Percentiles rank a stretch among this genome's conserved stretches.
Evolutionary conservation across 2,113 vertebrate species (phyloP).

Genomic region (Struthio camelus): DNA sequence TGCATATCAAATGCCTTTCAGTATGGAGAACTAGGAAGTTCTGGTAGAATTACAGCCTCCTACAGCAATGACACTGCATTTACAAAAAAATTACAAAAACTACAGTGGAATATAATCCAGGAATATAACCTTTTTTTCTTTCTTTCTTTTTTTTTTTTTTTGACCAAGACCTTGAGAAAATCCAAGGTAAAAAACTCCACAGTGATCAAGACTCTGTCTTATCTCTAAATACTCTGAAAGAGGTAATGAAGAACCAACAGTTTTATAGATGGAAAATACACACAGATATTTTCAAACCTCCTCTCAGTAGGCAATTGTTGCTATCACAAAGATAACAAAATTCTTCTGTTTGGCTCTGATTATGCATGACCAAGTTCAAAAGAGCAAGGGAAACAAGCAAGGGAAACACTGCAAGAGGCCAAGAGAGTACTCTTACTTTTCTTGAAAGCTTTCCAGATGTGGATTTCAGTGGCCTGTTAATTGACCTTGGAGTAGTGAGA

Average conservation of each 20-base stretch:
- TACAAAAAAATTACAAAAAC: not conserved
- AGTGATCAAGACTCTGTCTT: not conserved
- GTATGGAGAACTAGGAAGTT: not conserved
- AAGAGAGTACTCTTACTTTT: not conserved
- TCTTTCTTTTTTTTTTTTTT: not conserved
- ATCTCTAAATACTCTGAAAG: not conserved
- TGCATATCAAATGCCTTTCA: not conserved
- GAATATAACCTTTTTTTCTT: too few species aligned
- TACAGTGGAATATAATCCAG: not conserved
- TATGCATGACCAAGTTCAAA: not conserved
- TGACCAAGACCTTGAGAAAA: not conserved
- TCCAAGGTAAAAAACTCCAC: not conserved
- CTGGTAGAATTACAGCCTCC: not conserved
- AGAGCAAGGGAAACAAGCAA: not conserved
- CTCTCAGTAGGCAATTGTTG: not conserved
- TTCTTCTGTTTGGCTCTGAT: not conserved
- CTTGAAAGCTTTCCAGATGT: constrained; percentile 16
- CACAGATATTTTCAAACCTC: not conserved
- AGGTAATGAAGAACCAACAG: not conserved
- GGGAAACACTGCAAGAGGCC: not conserved
- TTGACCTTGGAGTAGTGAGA: not conserved
- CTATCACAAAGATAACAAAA: not conserved
- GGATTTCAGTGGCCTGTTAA: not conserved
- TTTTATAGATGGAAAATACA: not conserved
- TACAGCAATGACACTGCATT: not conserved